Evolutionary conservation across 2,113 vertebrate species (phyloP), one percentile per base, ranked within the genome.

Genomic region (Ameiurus melas): DNA sequence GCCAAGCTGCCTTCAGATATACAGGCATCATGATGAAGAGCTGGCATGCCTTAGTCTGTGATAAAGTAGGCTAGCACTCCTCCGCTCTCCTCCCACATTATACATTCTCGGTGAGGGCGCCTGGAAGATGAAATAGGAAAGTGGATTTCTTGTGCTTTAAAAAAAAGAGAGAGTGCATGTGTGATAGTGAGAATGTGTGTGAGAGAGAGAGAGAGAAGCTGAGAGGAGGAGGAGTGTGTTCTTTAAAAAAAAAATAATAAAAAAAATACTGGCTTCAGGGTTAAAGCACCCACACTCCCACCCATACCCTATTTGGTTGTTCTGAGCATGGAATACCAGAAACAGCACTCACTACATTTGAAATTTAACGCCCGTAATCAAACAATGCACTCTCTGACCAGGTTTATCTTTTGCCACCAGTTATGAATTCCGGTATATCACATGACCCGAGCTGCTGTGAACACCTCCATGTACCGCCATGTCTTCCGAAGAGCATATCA

Each of bases 51-150:
- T 91, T 27, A 60, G 51, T 75, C 79, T 89, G 79, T 88, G 84
- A 89, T 89, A 85, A 88, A 88, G 88, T 75, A 84, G 88, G 86
- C 85, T 83, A 86, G 84, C 66, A 82, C 75, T 83, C 70, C 84
- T 71, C 85, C 75, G 20, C 80, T 86, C 78, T 85, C 89, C 89
- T 91, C 58, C 64, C 87, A 85, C 89, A 92, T 94, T 94, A 79
- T 79, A 93, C 84, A 79, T 60, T 91, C 91, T 92, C 90, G 90
- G 90, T 87, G 92, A 94, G 93, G 92, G 75, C 92, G 90, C 92
- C 94, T 94, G 94, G 89, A 94, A 93, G 92, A 93, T 93, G 92
- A 93, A 92, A 95, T 86, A 92, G 93, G 91, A 89, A 77, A 85
- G 90, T 90, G 93, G 93, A 92, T 91, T 93, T 78, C 85, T 90